Conservation (phyloP, 1,140 invertebrate species). For the Calycopis cecrops region DNA sequence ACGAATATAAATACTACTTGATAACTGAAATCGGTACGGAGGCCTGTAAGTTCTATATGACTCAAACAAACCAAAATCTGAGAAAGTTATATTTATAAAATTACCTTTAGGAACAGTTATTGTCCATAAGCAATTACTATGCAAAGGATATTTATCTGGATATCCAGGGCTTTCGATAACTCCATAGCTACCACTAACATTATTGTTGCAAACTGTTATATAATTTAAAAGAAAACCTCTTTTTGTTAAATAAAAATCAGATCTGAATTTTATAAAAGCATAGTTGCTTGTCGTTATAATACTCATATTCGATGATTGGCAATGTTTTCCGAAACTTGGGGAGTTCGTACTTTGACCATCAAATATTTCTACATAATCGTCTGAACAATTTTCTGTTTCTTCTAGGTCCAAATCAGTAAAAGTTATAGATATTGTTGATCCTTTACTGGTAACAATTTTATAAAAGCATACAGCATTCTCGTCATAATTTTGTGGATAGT, state of each 20-base stretch:
- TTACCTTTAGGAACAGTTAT: conserved; percentile 83
- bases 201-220: conserved; percentile 77
- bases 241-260: conserved; percentile 76
- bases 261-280: conserved; percentile 80
- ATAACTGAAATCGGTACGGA: too few relatives aligned
- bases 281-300: conserved; percentile 76
- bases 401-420: conserved; percentile 87
- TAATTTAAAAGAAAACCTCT: conserved; percentile 85
- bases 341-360: conserved; percentile 72
- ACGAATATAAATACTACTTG: too few relatives aligned
- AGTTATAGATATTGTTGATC: conserved; percentile 79
- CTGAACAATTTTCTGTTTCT: conserved; percentile 70
- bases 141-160: conserved; percentile 78
- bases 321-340: conserved; percentile 76
- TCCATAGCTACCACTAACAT: conserved; percentile 78
- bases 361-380: conserved; percentile 84
- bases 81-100: conserved; percentile 83
- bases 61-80: conserved; percentile 77
- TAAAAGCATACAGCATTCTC: conserved; percentile 84
- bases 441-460: conserved; percentile 84
- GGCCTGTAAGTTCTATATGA: too few relatives aligned
- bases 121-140: conserved; percentile 83
- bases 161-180: conserved; percentile 88
- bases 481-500: conserved; percentile 85
- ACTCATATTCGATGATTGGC: conserved; percentile 49